These are phyloP conservation scores for Xiphophorus maculatus DNA, from an alignment of 2,113 vertebrate genomes.

Conservation along the genomic window DNA sequence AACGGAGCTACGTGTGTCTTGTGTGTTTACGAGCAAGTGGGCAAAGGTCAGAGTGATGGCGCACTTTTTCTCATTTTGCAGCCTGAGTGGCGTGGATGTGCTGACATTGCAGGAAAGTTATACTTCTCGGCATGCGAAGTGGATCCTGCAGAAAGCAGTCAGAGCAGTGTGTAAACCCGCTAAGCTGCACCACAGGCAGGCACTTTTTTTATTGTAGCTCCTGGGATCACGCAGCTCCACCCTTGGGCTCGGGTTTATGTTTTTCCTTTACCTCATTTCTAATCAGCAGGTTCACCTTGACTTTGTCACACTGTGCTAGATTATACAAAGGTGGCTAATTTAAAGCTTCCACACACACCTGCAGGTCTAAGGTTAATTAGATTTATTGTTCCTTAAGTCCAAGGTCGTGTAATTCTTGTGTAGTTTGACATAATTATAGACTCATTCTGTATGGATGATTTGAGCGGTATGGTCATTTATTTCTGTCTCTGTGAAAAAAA, in stretches of 20 bases:
- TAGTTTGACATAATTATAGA: too few species aligned
- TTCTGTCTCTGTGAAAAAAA: too few species aligned
- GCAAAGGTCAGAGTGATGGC: conserved; percentile 42
- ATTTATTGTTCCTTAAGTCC: background rate
- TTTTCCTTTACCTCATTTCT: conserved; percentile 18
- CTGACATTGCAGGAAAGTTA: background rate
- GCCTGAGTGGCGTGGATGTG: too few species aligned
- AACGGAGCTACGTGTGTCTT: background rate
- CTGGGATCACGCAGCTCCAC: background rate
- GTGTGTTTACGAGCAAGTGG: conserved; percentile 2
- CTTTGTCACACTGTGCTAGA: conserved; percentile 2
- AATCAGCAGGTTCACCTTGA: conserved; percentile 53
- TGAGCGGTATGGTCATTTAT: background rate
- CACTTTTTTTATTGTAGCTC: background rate
- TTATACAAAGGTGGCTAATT: background rate
- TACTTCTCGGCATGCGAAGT: background rate
- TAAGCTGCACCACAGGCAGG: background rate
- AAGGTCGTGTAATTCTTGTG: background rate
- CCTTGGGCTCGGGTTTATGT: conserved; percentile 14
- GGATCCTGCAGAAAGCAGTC: background rate
- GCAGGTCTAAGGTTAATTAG: background rate
- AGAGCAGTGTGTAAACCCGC: background rate
- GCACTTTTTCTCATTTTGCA: background rate
- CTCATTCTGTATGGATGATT: background rate
- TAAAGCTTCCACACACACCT: background rate